Conservation (phyloP, 2,797 vertebrate genomes). For the Odontamblyopus lacepedii region DNA sequence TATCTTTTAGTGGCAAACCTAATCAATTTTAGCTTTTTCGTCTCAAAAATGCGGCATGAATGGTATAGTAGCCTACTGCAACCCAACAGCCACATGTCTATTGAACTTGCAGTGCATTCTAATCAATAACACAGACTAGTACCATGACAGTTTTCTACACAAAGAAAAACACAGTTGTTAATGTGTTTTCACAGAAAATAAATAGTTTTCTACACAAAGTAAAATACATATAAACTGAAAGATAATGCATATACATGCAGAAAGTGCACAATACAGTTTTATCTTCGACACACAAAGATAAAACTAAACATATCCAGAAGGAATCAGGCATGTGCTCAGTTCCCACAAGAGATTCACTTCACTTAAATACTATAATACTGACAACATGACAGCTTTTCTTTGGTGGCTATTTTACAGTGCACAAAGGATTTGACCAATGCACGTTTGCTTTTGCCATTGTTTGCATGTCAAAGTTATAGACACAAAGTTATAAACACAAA, state of each 20-base stretch:
- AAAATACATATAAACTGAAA: conserved; percentile 30
- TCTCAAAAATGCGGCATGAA: conserved; percentile 2
- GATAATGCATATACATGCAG: conserved; percentile 34
- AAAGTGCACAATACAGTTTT: conserved; percentile 40
- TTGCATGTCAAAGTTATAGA: no score
- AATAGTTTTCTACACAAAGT: conserved; percentile 49
- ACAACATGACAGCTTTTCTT: neutral
- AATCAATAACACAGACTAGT: conserved; percentile 47
- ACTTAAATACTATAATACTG: conserved; percentile 9
- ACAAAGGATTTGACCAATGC: conserved; percentile 32
- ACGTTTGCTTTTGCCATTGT: no score
- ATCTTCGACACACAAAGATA: conserved; percentile 20
- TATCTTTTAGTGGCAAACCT: conserved; percentile 23
- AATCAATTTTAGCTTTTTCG: neutral
- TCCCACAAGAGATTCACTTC: conserved; percentile 11
- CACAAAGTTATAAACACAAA: conserved; percentile 20
- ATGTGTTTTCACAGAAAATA: conserved; percentile 72
- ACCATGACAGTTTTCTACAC: conserved; percentile 57
- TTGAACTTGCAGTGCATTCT: conserved; percentile 41
- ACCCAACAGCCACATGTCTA: conserved; percentile 42
- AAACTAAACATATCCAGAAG: conserved; percentile 20
- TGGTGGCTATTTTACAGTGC: neutral
- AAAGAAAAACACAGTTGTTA: conserved; percentile 39
- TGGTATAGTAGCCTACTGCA: conserved; percentile 9
- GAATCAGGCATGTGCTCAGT: neutral